Evolutionary conservation across 2,113 vertebrate genomes (phyloP), one percentile per base, ranked within the genome.

Genomic region (Perca flavescens): DNA sequence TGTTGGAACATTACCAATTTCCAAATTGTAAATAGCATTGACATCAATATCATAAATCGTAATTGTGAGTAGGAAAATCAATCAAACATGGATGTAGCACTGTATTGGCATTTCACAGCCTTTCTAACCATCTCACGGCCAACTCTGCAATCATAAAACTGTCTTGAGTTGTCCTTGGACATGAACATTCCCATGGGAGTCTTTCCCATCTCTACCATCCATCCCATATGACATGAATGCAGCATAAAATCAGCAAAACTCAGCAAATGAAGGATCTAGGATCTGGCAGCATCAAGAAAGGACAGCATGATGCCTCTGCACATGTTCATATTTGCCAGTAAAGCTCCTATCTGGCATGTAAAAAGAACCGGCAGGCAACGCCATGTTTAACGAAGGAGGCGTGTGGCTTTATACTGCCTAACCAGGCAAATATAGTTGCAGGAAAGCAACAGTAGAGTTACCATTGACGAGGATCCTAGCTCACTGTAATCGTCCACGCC

Each of bases 301-400:
- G 19, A 52, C 15, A 50, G 36, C 47, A 15, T 75, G 70, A 62
- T 66, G 53, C 50, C 31, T 74, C 63, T 21, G 58, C 64, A 70
- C 57, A 62, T 80, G 34, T 63, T 47, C 75, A 66, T 57, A 67
- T 79, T 58, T 84, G 36, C 31, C 52, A 43, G 57, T 69, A 60
- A 69, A 78, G 31, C 68, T 52, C 40, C 69, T 63, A 56, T 72
- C 62, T 73, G 46, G 49, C 47, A 62, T 66, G 36, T 43, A n/a
- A 50, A 84, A 66, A 36, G 25, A 67, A 63, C 47, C 46, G 0
- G 5, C 50, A 80, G 53, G 25, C 40, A 50, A 65, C 16, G 31
- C 21, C 8, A 13, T 31, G 54, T 47, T 22, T 19, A 70, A 72
- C 10, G 28, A n/a, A 58, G 47, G 5, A 50, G 13, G 52, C 5